A percentile compares a stretch with the other conserved stretches of the same genome.
Evolutionary conservation across 2,113 vertebrate genomes (phyloP).

Genomic region (Ceuthmochares aereus): DNA sequence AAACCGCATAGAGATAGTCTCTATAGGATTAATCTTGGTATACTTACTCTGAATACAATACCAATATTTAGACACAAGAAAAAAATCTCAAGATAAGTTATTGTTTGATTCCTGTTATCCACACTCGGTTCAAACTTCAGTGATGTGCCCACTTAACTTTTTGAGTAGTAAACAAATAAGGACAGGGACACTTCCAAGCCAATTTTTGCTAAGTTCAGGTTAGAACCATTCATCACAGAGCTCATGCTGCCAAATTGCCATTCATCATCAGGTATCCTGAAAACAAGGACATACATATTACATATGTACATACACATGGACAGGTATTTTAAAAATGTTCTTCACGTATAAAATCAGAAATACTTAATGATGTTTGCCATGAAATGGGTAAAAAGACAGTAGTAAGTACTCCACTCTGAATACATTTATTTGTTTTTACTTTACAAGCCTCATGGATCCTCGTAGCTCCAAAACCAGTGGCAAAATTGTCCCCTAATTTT

Average conservation of each 20-base stretch:
- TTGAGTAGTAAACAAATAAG: accelerated
- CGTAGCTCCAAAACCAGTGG: neutral
- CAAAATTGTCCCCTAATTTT: neutral
- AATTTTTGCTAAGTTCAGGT: neutral
- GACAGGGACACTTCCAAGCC: neutral
- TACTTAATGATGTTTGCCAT: neutral
- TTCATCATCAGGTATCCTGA: neutral
- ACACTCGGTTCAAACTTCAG: neutral
- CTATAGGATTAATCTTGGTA: neutral
- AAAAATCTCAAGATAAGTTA: neutral
- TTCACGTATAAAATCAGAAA: neutral
- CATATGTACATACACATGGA: neutral
- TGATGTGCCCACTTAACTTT: neutral
- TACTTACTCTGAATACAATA: neutral
- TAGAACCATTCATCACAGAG: neutral
- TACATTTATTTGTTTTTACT: neutral
- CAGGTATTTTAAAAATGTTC: neutral
- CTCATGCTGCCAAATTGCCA: neutral
- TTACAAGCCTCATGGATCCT: neutral
- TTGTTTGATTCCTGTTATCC: neutral
- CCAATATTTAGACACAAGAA: neutral
- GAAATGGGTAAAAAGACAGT: neutral
- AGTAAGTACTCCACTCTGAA: neutral
- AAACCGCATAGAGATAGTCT: neutral
- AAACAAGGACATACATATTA: neutral